Evolutionary conservation across 35 echinoderm and acorn worm genomes (phyloP).

Genomic region (Diadema setosum): DNA sequence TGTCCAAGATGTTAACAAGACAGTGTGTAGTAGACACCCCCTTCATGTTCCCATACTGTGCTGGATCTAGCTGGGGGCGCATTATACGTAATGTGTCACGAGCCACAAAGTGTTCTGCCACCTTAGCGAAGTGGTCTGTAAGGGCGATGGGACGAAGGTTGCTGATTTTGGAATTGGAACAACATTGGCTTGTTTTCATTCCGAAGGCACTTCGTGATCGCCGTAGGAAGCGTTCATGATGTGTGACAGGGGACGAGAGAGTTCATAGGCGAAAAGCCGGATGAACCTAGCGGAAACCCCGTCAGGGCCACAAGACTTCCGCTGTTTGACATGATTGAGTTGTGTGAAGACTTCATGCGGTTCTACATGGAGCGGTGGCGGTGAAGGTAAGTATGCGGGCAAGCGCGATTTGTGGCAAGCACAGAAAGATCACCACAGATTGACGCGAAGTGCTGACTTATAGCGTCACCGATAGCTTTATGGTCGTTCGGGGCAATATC

Average conservation of each 20-base stretch:
- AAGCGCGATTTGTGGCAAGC: background rate
- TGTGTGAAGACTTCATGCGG: background rate
- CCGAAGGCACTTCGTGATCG: background rate
- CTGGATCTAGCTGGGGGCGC: no score
- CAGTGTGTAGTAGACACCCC: no score
- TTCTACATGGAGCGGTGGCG: background rate
- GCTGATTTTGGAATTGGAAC: conserved; percentile 5
- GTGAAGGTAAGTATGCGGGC: background rate
- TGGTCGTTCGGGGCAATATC: no score
- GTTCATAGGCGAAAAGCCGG: background rate
- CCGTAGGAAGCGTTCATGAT: background rate
- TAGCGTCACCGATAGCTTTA: no score
- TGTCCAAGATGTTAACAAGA: no score
- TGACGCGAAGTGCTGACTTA: no score
- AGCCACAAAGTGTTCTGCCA: background rate
- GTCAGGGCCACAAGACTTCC: background rate
- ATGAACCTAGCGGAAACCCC: conserved; percentile 15
- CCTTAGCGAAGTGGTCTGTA: conserved; percentile 10
- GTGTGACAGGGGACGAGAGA: background rate
- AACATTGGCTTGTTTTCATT: conserved; percentile 11
- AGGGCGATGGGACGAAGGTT: conserved; percentile 7
- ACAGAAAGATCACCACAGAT: no score
- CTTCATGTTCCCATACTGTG: no score
- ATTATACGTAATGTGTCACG: background rate
- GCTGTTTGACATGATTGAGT: background rate